Base-by-base conservation (phyloP, 2,888 invertebrate species). In the Mythimna pallens region DNA sequence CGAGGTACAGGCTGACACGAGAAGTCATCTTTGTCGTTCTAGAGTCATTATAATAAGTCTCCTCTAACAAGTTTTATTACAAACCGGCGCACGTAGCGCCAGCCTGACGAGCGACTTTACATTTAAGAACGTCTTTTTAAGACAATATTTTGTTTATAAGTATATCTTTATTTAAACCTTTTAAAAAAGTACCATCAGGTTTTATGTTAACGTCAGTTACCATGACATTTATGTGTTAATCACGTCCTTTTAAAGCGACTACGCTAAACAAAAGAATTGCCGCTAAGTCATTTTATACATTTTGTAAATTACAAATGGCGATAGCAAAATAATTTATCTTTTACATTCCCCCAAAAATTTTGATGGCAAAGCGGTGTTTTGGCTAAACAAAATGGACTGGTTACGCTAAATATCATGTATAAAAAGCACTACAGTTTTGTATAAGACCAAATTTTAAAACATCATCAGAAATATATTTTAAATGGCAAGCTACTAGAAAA, bases 361-460 rank as follows among this genome's bases (percentile, higher is more conserved):
- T 89, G 92, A 92, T 91, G 92, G 92, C 92, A 92, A 96, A 95
- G 95, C 95, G 93, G 93, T 94, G 93, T 93, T 93, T 94, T 91
- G 94, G 95, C 96, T 96, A 96, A 96, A 96, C 89, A 96, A 96
- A 95, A 96, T 96, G 96, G 96, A 96, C 96, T 92, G 94, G 94
- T 94, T 92, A 92, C 90, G 95, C 95, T 95, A 95, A 95, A 96
- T 93, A 94, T 88, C 89, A 89, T 93, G 91, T 96, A 96, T 95
- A 95, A 96, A 47, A 96, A 96, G 96, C 96, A 93, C 96, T 96
- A 96, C 95, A 89, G 91, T 91, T 94, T 87, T 94, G 94, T 96
- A 96, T 92, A 95, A 93, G 92, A 94, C 93, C 95, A 92, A 94
- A 93, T 93, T 91, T 92, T 88, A 92, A 96, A 96, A 96, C 90